Evolutionary conservation across 2,888 invertebrate species (phyloP), one percentile per base, ranked within the genome.

Genomic region (Tetranychus piercei): DNA sequence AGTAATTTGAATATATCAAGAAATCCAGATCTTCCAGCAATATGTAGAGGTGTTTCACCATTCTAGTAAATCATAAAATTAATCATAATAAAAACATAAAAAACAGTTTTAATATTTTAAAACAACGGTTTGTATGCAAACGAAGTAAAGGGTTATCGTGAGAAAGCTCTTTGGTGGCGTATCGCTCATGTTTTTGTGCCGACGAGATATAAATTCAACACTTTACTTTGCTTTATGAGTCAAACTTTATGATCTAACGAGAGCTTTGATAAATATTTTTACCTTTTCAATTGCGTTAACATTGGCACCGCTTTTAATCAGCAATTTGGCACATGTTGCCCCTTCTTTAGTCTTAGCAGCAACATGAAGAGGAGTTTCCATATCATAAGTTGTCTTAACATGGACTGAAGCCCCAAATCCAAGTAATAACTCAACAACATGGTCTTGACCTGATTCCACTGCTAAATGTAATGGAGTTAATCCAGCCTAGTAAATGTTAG

Each of bases 381-480:
- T 88, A 77, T 90, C 86, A 80, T 78, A 76, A 73, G 80, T 79
- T 18, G 89, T 89, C 81, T 93, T 88, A 43, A 96, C 90, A 83
- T 97, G 95, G 2, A 99, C 95, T 81, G 95, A 93, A 1, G 97
- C 97, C 23, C 99, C 99, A 81, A 91, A 94, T 0, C 97, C 99
- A 5, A 97, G 84, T 74, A 99, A 85, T 0, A 94, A 93, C 84
- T 97, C 96, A 43, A 96, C 95, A 2, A 95, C 94, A 8, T 90
- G 89, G 1, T 95, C 94, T 80, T 93, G 92, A 77, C 91, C 91
- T 0, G 91, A 90, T 83, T 94, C 92, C 1, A 97, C 97, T 6
- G 97, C 97, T 80, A 97, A 92, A 82, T 99, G 97, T 1, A 99
- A 85, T 0, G 99, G 96, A 64, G 99, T 99, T 83, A 94, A 95